These are phyloP conservation scores for Tipula vernalis DNA, from an alignment of 2,888 invertebrate species.

Conservation along the genomic window DNA sequence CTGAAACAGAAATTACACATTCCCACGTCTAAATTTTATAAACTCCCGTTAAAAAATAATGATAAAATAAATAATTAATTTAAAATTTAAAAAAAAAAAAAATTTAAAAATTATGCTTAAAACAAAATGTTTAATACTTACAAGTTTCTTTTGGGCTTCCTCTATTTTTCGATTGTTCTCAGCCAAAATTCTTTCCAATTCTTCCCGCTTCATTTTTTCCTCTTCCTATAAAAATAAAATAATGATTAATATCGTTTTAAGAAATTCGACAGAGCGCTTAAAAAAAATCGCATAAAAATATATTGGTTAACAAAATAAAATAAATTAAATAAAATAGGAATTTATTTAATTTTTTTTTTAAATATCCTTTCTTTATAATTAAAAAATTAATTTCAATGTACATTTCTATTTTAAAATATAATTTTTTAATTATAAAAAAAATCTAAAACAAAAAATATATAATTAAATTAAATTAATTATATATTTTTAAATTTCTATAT, in stretches of 20 bases:
- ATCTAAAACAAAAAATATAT: background rate
- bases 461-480: background rate
- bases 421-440: background rate
- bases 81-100: too few species aligned
- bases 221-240: conserved; percentile 73
- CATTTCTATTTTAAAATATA: background rate
- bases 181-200: conserved; percentile 90
- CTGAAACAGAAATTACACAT: background rate
- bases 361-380: background rate
- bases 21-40: background rate
- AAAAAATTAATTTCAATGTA: background rate
- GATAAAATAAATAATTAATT: background rate
- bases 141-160: conserved; percentile 93
- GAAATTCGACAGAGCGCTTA: background rate
- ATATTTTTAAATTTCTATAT: background rate
- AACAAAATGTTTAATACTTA: conserved; percentile 37
- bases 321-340: background rate
- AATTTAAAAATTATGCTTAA: background rate
- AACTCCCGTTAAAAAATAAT: background rate
- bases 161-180: conserved; percentile 97
- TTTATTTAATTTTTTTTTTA: conserved; percentile 4
- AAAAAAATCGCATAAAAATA: background rate
- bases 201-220: conserved; percentile 89
- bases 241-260: conserved; percentile 10
- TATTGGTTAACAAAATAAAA: conserved; percentile 1